Percentiles rank a stretch among this genome's conserved stretches.
phyloP scores from a whole-genome alignment of 1,140 invertebrate genomes.

The Mesaphorura yosii region DNA sequence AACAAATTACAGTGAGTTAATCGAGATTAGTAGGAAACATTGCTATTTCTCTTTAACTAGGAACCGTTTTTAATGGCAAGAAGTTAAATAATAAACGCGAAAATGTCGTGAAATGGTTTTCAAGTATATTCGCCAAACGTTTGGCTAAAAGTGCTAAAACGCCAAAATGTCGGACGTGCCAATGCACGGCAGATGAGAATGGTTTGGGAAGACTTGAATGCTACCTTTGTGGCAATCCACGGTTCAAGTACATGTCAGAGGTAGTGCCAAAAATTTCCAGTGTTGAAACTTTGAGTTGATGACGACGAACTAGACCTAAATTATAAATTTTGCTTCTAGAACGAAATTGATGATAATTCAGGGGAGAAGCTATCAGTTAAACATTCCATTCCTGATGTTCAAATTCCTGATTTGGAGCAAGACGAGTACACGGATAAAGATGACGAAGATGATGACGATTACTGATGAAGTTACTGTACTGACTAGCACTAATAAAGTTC shows the following conservation, averaged over 20 bases:
- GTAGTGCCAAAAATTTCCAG: neutral
- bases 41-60: conserved; percentile 33
- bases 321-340: neutral
- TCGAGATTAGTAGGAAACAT: neutral
- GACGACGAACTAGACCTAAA: neutral
- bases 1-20: neutral
- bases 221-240: conserved; percentile 45
- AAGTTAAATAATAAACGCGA: conserved; percentile 47
- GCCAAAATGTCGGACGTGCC: conserved; percentile 54
- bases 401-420: too few species aligned
- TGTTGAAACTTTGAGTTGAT: neutral
- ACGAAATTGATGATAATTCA: too few species aligned
- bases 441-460: conserved; percentile 4
- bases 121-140: conserved; percentile 54
- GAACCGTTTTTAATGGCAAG: conserved; percentile 50
- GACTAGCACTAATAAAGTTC: neutral
- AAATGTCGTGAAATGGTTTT: conserved; percentile 50
- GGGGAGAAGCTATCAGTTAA: too few species aligned
- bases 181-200: conserved; percentile 54
- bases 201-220: conserved; percentile 53
- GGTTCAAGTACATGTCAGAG: conserved; percentile 8
- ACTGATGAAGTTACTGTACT: neutral
- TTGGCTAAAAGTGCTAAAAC: conserved; percentile 51
- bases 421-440: neutral
- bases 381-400: too few species aligned